Base-by-base conservation (phyloP, 2,113 vertebrate genomes). In the Myiozetetes cayanensis region DNA sequence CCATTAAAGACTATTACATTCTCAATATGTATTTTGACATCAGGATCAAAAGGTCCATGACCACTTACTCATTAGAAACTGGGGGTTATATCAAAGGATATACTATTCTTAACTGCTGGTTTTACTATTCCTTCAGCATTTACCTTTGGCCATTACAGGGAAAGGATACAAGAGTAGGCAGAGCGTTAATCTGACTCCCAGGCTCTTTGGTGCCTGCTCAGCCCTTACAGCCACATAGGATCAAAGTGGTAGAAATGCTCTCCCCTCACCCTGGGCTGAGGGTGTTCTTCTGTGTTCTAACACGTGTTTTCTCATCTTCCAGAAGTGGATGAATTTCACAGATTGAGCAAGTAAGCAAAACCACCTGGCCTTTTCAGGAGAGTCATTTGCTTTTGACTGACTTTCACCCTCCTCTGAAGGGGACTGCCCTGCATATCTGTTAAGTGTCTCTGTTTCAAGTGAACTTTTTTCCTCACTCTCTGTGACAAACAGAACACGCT, bases 261-360 rank as follows among this genome's bases (percentile, higher is more conserved):
- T 95, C 11, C 58, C 58, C 35, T 91, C 55, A 35, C 30, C 56
- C 74, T 86, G 71, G 63, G 43, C 87, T 71, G 49, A 15, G 76
- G 6, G 20, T 43, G 31, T 16, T 62, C 18, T 41, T 72, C 49
- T 76, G 37, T 63, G 50, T 87, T 91, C 78, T 81, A 49, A 7
- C 71, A 67, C 1, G 0, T 62, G 43, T 76, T 93, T 90, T 93
- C 78, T 92, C 12, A 6, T 89, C 65, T 92, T 93, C 71, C 27
- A 67, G 70, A 91, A 88, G 81, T 59, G 63, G 74, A 85, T 94
- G 82, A 77, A 77, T 93, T 94, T 91, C 87, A 96, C 50, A 65
- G 63, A 43, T 63, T 28, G 77, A 85, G 55, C 85, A 80, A 96
- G 81, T 50, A 83, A 91, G 71, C 66, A 73, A 70, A 89, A 62